Evolutionary conservation across 2,888 invertebrate genomes (phyloP).

Genomic region (Eretmocerus hayati): DNA sequence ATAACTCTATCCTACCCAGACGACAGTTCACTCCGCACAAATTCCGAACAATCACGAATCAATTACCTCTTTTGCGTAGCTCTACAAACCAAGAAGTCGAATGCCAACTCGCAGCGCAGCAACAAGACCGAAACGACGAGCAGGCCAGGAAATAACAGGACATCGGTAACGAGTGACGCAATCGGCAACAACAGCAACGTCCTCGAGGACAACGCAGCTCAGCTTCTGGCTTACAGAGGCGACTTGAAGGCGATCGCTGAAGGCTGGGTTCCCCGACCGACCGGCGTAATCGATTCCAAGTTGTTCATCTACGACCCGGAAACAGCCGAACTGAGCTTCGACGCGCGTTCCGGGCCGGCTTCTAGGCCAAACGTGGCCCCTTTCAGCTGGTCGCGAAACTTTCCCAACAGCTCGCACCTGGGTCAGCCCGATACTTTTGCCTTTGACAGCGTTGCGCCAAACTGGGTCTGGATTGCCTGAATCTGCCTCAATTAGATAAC

Average conservation of each 20-base stretch:
- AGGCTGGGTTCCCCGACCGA: too few relatives aligned
- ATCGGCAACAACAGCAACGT: background rate
- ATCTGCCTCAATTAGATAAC: background rate
- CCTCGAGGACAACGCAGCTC: too few relatives aligned
- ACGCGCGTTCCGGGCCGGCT: constrained; percentile 42
- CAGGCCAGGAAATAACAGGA: too few relatives aligned
- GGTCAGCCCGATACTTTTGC: constrained; percentile 71
- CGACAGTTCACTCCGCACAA: too few relatives aligned
- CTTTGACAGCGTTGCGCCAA: constrained; percentile 57
- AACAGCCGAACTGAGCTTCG: constrained; percentile 38
- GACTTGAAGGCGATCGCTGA: constrained; percentile 36
- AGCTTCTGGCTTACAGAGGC: constrained; percentile 34
- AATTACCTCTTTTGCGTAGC: too few relatives aligned
- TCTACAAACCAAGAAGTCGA: too few relatives aligned
- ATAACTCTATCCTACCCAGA: too few relatives aligned
- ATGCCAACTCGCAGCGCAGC: too few relatives aligned
- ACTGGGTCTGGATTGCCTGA: constrained; percentile 49
- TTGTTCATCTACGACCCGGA: constrained; percentile 47
- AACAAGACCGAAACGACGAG: too few relatives aligned
- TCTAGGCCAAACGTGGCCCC: constrained; percentile 42
- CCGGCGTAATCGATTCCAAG: constrained; percentile 56
- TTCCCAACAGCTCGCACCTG: constrained; percentile 56
- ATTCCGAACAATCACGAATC: too few relatives aligned
- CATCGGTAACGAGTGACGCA: too few relatives aligned
- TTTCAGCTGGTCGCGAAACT: constrained; percentile 70